Percentiles rank a stretch among this genome's conserved stretches.
These are phyloP conservation scores for Drosophila yooni DNA, from an alignment of 2,888 invertebrate species.

Conservation along the genomic window DNA sequence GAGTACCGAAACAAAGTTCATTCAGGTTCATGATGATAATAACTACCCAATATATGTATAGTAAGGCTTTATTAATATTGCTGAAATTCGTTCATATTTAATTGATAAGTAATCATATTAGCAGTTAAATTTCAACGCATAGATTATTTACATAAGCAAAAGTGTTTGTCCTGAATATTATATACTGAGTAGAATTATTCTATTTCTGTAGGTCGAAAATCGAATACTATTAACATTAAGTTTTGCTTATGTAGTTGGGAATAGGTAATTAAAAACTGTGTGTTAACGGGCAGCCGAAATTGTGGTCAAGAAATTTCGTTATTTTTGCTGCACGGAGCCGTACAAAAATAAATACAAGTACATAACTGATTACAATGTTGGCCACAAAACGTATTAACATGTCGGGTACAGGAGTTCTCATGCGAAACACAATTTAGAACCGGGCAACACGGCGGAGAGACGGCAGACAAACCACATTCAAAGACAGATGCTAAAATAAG, in stretches of 20 bases:
- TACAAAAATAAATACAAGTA: constrained; percentile 5
- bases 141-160: background rate
- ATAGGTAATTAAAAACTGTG: constrained; percentile 16
- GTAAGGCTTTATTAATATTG: background rate
- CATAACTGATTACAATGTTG: constrained; percentile 70
- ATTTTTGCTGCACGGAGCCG: background rate
- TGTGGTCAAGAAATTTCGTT: background rate
- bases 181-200: background rate
- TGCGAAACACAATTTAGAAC: constrained; percentile 40
- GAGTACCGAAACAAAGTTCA: constrained; percentile 7
- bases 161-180: background rate
- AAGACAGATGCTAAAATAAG: constrained; percentile 45
- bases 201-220: background rate
- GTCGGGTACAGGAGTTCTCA: constrained; percentile 57
- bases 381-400: constrained; percentile 78
- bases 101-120: background rate
- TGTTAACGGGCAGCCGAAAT: background rate
- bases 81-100: background rate
- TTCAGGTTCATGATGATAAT: constrained; percentile 6
- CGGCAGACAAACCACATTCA: constrained; percentile 22
- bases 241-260: background rate
- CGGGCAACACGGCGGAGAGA: constrained; percentile 11
- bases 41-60: constrained; percentile 3
- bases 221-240: background rate
- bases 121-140: background rate